Base-by-base conservation (phyloP, 2,113 vertebrate genomes). In the Cichladusa arquata region DNA sequence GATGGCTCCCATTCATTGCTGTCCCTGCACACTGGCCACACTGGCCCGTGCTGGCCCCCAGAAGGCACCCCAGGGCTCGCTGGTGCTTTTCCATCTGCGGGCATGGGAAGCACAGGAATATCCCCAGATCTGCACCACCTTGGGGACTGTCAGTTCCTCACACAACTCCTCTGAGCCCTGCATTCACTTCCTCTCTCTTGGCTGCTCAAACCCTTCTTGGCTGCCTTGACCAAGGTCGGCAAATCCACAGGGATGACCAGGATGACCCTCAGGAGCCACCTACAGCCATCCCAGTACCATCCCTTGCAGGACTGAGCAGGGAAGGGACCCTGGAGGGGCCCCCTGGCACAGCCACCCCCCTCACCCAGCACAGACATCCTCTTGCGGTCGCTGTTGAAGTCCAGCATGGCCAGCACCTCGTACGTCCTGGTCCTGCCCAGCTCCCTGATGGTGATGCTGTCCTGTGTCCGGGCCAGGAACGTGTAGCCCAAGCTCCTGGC, bases 331-430 rank as follows among this genome's bases (percentile, higher is more conserved):
- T 28, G 45, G 45, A 45, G 40, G 19, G 8, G 1, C 1, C 9
- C 44, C 56, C 40, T 8, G 51, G 26, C 42, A 9, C 25, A 26
- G 16, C 33, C 72, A 6, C 0, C 1, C 48, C 56, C 1, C 98
- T 98, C 82, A 99, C 99, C 98, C 66, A 99, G 95, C 11, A 99
- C 97, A 3, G 99, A 99, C 99, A 99, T 99, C 86, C 99, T 96
- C 86, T 99, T 98, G 81, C 99, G 98, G 22, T 96, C 83, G 8
- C 99, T 99, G 97, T 97, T 99, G 96, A 99, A 99, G 91, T 99
- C 99, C 94, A 99, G 91, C 91, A 99, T 96, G 36, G 99, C 98
- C 91, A 99, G 95, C 44, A 99, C 96, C 83, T 98, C 82, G 93
- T 99, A 99, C 0, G 98, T 97, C 14, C 95, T 97, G 23, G 95